Conservation (phyloP, 2,113 vertebrate species). For the Pionites leucogaster region DNA sequence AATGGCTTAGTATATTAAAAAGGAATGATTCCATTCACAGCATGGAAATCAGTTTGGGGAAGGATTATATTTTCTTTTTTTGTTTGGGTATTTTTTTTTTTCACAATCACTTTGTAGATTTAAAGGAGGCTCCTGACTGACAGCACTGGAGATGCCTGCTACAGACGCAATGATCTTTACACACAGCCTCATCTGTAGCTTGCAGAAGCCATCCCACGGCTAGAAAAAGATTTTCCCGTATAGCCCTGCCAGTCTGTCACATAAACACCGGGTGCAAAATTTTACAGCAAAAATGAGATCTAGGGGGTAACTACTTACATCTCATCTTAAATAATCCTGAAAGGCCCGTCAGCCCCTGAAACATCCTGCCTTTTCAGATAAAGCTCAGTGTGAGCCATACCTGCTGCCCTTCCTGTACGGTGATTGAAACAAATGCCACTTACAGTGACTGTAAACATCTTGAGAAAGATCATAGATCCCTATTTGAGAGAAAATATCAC, state of each 20-base stretch:
- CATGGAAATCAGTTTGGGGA: not conserved
- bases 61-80: not conserved
- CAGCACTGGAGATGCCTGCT: not conserved
- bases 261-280: not conserved
- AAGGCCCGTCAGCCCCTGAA: not conserved
- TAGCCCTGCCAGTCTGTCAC: not conserved
- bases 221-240: not conserved
- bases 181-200: not conserved
- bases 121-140: not conserved
- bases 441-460: not conserved
- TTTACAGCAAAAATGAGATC: not conserved
- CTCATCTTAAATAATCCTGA: not conserved
- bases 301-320: not conserved
- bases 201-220: not conserved
- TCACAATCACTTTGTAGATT: not conserved
- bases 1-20: slow-evolving; percentile 3
- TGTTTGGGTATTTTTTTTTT: not conserved
- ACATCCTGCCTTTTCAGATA: not conserved
- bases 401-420: not conserved
- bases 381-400: not conserved
- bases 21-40: not conserved
- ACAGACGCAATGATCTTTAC: not conserved
- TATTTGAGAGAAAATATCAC: not conserved
- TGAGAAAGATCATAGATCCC: not conserved
- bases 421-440: not conserved